phyloP scores from a whole-genome alignment of 2,113 vertebrate genomes.

The Tauraco erythrolophus region DNA sequence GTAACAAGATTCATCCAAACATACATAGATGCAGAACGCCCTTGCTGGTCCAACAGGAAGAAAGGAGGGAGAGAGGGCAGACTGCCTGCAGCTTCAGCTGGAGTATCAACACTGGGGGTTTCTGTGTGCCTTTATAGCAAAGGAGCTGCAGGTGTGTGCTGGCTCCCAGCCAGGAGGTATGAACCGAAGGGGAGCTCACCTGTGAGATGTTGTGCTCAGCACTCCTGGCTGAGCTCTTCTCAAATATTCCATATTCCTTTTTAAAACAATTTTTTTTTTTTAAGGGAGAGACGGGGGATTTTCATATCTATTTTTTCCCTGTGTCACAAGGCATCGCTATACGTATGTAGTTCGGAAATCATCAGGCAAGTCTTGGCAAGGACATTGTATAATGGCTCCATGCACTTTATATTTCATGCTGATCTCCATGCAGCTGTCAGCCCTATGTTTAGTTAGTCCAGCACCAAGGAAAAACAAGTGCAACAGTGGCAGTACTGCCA shows the following conservation, averaged over 20 bases:
- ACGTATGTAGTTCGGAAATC: neutral
- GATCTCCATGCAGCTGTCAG: neutral
- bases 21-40: neutral
- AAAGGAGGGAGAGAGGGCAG: too few species aligned
- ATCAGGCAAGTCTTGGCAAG: neutral
- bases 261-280: neutral
- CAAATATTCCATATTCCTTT: neutral
- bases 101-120: neutral
- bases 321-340: neutral
- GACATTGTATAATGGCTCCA: neutral
- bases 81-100: neutral
- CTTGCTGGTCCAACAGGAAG: neutral
- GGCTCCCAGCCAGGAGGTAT: neutral
- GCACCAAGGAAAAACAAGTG: neutral
- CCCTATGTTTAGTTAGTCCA: neutral
- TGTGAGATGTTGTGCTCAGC: neutral
- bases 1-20: neutral
- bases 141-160: neutral
- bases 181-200: neutral
- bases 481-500: neutral
- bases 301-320: neutral
- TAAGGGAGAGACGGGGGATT: neutral
- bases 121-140: neutral
- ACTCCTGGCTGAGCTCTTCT: neutral
- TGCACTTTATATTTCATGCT: neutral